Evolutionary conservation across 2,888 invertebrate species (phyloP).

Genomic region (Drosophila testacea): DNA sequence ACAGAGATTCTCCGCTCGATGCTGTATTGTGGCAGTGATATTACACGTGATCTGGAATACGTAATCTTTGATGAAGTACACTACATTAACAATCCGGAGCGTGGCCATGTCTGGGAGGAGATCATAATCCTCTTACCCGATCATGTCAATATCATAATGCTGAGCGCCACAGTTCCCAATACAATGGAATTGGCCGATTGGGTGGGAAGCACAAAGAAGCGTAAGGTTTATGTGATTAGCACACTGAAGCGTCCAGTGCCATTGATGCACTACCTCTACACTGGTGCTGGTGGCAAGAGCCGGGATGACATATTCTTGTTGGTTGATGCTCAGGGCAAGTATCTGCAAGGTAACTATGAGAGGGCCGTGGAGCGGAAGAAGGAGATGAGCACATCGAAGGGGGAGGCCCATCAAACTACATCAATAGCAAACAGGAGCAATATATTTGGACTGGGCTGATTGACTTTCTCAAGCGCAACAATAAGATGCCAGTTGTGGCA

Average conservation of each 20-base stretch:
- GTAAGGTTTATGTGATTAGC: constrained; percentile 96
- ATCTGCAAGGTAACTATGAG: constrained; percentile 88
- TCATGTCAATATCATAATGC: constrained; percentile 97
- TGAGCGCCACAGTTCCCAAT: constrained; percentile 99
- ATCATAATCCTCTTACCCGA: constrained; percentile 97
- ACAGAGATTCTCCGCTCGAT: constrained; percentile 99
- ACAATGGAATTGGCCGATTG: constrained; percentile 97
- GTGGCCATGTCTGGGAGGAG: constrained; percentile 99
- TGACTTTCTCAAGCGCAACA: constrained; percentile 91
- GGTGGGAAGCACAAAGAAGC: constrained; percentile 94
- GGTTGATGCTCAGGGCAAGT: constrained; percentile 91
- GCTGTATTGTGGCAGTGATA: constrained; percentile 97
- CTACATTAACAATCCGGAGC: constrained; percentile 98
- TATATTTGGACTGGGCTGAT: constrained; percentile 93
- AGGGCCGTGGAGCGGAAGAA: constrained; percentile 86
- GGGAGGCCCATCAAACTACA: constrained; percentile 48
- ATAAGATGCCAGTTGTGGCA: constrained; percentile 96
- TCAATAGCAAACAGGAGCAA: constrained; percentile 89
- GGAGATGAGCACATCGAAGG: constrained; percentile 72
- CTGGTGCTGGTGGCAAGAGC: constrained; percentile 88
- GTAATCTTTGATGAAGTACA: constrained; percentile 99
- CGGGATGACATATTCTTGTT: constrained; percentile 92
- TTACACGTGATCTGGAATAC: constrained; percentile 98
- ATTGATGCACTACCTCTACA: constrained; percentile 96
- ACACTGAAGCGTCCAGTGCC: constrained; percentile 98